Base-by-base conservation (phyloP, 2,797 vertebrate species). In the Triplophysa bombifrons region DNA sequence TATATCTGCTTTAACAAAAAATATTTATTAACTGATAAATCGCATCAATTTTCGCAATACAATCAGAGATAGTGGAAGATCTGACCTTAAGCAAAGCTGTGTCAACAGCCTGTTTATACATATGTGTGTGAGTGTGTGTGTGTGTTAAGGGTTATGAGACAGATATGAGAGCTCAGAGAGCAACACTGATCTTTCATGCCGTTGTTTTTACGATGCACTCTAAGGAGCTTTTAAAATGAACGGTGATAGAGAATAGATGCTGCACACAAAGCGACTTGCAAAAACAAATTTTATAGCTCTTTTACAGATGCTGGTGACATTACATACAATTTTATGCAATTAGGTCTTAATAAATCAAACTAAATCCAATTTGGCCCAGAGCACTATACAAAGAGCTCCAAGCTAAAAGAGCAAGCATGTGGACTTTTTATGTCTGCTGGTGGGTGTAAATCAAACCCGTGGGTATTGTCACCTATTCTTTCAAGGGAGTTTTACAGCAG, bases 121-220 rank as follows among this genome's bases (percentile, higher is more conserved):
- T 77, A 61, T 46, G 63, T 17, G 73, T 46, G 50, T 17, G 11
- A 10, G 12, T 1, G 2, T 76, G 74, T 27, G 25, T 25, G 25
- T 78, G 66, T 61, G 44, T 78, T 78, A 63, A 63, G 56, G 76
- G 30, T 78, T 71, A 78, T 71, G 56, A 71, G 76, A 71, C 67
- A 78, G 76, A 63, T 78, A 78, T 63, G 46, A 78, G 76, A 78
- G 55, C 30, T n/a, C 67, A 38, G 76, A 71, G 56, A 78, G 56
- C 56, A 71, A 71, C 56, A 51, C 67, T 51, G 58, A 44, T 63
- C 76, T 71, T 63, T 71, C 46, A 71, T 78, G 46, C 56, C 25
- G 44, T 70, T 71, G 76, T 78, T 78, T 77, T 78, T 70, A 65
- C 60, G 56, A 56, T 60, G 70, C 80, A 72, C 74, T 72, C 80